Conservation (phyloP, 2,797 vertebrate genomes). For the Diplodus sargus region DNA sequence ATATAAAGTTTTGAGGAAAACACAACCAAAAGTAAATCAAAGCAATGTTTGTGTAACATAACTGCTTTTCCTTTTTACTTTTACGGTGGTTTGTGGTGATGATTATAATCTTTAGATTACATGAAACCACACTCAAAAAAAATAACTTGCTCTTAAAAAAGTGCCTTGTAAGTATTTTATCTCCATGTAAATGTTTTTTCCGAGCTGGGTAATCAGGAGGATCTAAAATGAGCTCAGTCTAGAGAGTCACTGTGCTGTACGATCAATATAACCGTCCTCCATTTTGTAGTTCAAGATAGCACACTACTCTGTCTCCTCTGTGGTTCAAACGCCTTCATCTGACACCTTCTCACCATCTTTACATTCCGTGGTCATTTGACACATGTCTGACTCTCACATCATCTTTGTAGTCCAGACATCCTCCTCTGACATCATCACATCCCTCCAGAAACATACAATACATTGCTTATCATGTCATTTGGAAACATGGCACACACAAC, state of each 20-base stretch:
- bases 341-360: not conserved
- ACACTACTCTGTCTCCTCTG: not conserved
- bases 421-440: slow-evolving; percentile 14
- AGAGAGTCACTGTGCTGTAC: not conserved
- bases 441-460: not conserved
- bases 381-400: not conserved
- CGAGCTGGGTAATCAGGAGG: too few species aligned
- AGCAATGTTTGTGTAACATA: not conserved
- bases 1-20: not conserved
- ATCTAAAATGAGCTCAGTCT: not conserved
- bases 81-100: not conserved
- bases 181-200: not conserved
- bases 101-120: too few species aligned
- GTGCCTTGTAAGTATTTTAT: too few species aligned
- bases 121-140: too few species aligned
- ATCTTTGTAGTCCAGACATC: slow-evolving; percentile 17
- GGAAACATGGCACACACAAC: not conserved
- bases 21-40: too few species aligned
- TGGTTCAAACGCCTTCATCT: not conserved
- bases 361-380: slow-evolving; percentile 11
- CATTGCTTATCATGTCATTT: too few species aligned
- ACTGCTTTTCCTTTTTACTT: not conserved
- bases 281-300: not conserved
- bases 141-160: too few species aligned
- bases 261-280: not conserved